Evolutionary conservation across 2,113 vertebrate genomes (phyloP).

Genomic region (Hiodon tergisus): DNA sequence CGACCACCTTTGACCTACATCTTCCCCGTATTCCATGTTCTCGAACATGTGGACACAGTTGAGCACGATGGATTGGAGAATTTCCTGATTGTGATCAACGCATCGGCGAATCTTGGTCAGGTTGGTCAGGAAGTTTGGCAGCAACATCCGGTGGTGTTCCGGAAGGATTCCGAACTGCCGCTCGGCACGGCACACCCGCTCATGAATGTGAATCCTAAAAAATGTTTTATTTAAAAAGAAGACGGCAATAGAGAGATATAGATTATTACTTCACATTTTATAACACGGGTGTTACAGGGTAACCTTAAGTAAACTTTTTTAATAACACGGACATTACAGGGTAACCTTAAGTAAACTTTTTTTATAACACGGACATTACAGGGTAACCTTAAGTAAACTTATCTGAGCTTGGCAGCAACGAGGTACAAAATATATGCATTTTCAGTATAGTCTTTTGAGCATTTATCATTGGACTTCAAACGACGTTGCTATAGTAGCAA

Average conservation of each 20-base stretch:
- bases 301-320: background rate
- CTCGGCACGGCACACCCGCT: conserved; percentile 87
- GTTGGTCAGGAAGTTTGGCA: conserved; percentile 81
- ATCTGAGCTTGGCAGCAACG: too few species aligned
- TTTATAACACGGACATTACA: too few species aligned
- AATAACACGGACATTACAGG: too few species aligned
- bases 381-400: too few species aligned
- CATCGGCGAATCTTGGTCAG: conserved; percentile 79
- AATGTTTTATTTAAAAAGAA: conserved; percentile 21
- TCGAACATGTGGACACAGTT: conserved; percentile 96
- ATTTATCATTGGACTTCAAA: too few species aligned
- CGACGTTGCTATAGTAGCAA: too few species aligned
- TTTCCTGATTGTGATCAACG: conserved; percentile 87
- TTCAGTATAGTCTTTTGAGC: too few species aligned
- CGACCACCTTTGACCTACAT: conserved; percentile 62
- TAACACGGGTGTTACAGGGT: background rate
- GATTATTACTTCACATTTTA: background rate
- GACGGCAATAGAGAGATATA: background rate
- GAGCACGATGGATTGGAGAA: conserved; percentile 83
- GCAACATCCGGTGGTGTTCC: conserved; percentile 74
- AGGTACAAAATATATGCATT: too few species aligned
- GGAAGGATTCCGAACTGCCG: conserved; percentile 83
- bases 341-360: too few species aligned
- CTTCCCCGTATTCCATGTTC: conserved; percentile 90
- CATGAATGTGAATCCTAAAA: conserved; percentile 81